phyloP scores from a whole-genome alignment of 37 sponge, comb jelly and placozoan species.

The Diacarnus erythraeanus region DNA sequence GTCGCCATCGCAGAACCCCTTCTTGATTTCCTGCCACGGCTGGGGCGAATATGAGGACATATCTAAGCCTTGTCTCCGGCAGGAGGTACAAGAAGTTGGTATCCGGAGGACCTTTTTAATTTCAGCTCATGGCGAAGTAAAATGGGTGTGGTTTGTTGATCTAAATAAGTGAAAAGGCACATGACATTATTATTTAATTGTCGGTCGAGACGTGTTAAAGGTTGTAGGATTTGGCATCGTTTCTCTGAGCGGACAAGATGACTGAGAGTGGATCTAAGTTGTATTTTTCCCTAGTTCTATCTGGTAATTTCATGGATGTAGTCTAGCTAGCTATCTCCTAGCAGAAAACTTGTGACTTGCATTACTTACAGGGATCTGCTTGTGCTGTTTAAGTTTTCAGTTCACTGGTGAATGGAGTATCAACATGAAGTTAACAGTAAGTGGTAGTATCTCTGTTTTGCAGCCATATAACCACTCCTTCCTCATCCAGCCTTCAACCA shows the following conservation, averaged over 20 bases:
- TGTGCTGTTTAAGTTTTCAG: constrained; percentile 7
- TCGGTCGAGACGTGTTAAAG: too few species aligned
- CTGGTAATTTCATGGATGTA: neutral
- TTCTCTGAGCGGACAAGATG: neutral
- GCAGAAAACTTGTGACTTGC: too few species aligned
- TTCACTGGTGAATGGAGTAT: constrained; percentile 20
- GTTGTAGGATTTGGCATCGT: too few species aligned
- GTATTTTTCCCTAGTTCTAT: neutral
- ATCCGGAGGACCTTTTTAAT: neutral
- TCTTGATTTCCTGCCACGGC: neutral
- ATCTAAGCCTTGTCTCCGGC: neutral
- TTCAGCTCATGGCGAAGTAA: too few species aligned
- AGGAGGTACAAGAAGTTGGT: neutral
- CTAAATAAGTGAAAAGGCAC: neutral
- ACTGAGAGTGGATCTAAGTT: neutral
- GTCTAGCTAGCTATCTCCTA: too few species aligned
- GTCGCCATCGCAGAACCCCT: neutral
- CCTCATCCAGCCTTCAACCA: constrained; percentile 39
- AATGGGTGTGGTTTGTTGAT: neutral
- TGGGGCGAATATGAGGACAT: neutral
- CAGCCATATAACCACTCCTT: neutral
- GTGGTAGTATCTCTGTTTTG: neutral
- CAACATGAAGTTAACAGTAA: constrained; percentile 14
- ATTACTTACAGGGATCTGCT: neutral
- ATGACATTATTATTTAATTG: neutral